Base-by-base conservation (phyloP, 1,140 invertebrate genomes). In the Procambarus clarkii region DNA sequence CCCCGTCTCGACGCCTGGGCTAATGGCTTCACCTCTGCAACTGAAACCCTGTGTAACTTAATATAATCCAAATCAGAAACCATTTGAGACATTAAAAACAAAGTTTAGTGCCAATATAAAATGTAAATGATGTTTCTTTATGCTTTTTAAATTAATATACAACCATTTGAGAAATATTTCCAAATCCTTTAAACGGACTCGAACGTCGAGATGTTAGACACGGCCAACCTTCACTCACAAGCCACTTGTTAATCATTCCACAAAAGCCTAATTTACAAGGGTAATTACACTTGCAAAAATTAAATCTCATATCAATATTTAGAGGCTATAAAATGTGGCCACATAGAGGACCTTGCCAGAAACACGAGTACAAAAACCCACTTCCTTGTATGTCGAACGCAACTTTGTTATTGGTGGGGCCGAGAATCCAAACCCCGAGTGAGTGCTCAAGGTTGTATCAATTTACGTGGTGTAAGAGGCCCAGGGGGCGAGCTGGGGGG, bases 331-430 rank as follows among this genome's bases (percentile, higher is more conserved):
- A 80, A 80, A 48, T 24, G n/a, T 4, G 2, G 2, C 4, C n/a
- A 24, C 15, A 64, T 64, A 4, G 4, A 5, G 18, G 54, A 58
- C 18, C 58, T 24, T 34, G 79, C 8, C 24, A 48, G 46, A 21
- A 13, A 46, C 50, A 18, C 48, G 48, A 21, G 8, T 79, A 48
- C 4, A 50, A 50, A 81, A 54, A 54, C 54, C 15, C 48, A 50
- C 34, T 81, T 81, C 46, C 13, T 21, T 21, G 2, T 11, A 54
- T 45, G n/a, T 81, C 48, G 79, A 81, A 81, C 54, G 79, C 79
- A 81, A 81, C 79, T 81, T 81, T 81, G 79, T 81, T 81, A 81
- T 81, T 81, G 79, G 45, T 81, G 46, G 18, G 24, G 48, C 79
- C 21, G 48, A 34, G 48, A 81, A n/a, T 81, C 34, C 48, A 81